phyloP scores from a whole-genome alignment of 2,113 vertebrate genomes.

The Platycercus adscitus region DNA sequence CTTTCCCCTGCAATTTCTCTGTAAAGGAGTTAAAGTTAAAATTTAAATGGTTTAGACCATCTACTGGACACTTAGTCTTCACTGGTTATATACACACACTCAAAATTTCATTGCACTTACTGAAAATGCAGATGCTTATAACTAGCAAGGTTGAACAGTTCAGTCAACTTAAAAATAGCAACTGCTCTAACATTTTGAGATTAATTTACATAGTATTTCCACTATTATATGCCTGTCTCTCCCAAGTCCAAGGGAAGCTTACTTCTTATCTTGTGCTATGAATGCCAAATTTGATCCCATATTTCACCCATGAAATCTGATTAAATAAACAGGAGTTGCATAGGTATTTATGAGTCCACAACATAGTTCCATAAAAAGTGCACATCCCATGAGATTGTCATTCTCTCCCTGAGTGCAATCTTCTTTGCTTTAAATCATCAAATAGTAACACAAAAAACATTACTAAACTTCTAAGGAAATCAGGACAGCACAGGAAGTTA shows the following conservation, averaged over 20 bases:
- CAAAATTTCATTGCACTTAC: neutral
- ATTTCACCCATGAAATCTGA: neutral
- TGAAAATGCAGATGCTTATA: neutral
- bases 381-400: neutral
- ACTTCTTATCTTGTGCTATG: neutral
- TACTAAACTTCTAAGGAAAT: conserved; percentile 17
- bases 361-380: neutral
- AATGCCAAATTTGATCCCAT: neutral
- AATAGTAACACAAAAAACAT: conserved; percentile 7
- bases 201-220: neutral
- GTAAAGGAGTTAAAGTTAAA: neutral
- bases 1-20: neutral
- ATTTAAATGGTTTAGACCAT: neutral
- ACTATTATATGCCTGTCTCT: neutral
- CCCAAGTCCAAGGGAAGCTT: neutral
- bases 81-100: neutral
- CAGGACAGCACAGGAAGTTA: neutral
- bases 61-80: neutral
- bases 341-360: neutral
- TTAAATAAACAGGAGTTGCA: conserved; percentile 21
- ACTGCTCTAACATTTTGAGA: neutral
- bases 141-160: neutral
- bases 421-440: conserved; percentile 36
- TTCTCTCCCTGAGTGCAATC: neutral
- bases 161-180: neutral